Conservation (phyloP, 2,888 invertebrate genomes). For the Anthrax anthrax region DNA sequence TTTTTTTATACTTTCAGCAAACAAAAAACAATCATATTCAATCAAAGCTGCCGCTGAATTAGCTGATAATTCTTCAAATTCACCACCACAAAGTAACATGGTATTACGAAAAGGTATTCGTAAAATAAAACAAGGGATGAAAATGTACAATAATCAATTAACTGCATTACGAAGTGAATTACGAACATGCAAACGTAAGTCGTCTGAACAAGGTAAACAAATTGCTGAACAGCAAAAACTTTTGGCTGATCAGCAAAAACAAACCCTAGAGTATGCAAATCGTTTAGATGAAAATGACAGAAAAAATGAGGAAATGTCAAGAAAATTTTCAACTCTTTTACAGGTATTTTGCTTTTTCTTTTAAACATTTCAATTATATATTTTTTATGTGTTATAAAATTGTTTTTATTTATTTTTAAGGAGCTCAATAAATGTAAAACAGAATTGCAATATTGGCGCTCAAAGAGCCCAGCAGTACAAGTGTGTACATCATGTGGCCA, state of each 20-base stretch:
- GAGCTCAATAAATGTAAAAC: constrained; percentile 86
- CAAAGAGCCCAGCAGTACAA: constrained; percentile 66
- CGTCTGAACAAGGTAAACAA: constrained; percentile 73
- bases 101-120: constrained; percentile 72
- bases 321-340: constrained; percentile 75
- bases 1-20: constrained; percentile 24
- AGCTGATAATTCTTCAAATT: constrained; percentile 36
- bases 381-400: not conserved
- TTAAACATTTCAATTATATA: not conserved
- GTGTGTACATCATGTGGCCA: constrained; percentile 63
- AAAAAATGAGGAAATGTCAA: constrained; percentile 77
- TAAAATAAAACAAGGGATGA: constrained; percentile 81
- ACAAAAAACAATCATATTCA: constrained; percentile 16
- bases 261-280: constrained; percentile 63
- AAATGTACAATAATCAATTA: constrained; percentile 70
- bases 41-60: constrained; percentile 28
- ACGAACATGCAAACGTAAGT: constrained; percentile 65
- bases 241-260: constrained; percentile 58
- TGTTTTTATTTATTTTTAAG: constrained; percentile 32
- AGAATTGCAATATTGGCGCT: constrained; percentile 81
- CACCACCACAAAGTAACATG: constrained; percentile 71
- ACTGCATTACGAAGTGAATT: constrained; percentile 65
- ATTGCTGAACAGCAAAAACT: constrained; percentile 62
- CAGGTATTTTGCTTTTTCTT: constrained; percentile 39
- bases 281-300: constrained; percentile 82